Evolutionary conservation across 2,113 vertebrate species (phyloP).

Genomic region (cattle (Bos taurus)): ARS-UCD2.0 NC_037331.1:114471501-114472000

Average conservation of each 20-base stretch:
- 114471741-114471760: neutral
- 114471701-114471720: neutral
- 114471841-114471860: fast-evolving
- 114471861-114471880: neutral
- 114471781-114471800: neutral
- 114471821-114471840: neutral
- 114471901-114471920: neutral
- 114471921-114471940: neutral
- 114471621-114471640: neutral
- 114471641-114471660: neutral
- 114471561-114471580: neutral
- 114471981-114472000: neutral
- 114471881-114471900: neutral
- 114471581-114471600: neutral
- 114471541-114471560: neutral
- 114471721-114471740: neutral
- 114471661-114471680: neutral
- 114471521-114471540: neutral
- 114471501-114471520: neutral
- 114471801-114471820: neutral
- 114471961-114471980: neutral
- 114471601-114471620: neutral
- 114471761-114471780: neutral
- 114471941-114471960: neutral
- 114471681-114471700: fast-evolving